Base-by-base conservation (phyloP, 2,888 invertebrate species). In the Pachymerium ferrugineum region DNA sequence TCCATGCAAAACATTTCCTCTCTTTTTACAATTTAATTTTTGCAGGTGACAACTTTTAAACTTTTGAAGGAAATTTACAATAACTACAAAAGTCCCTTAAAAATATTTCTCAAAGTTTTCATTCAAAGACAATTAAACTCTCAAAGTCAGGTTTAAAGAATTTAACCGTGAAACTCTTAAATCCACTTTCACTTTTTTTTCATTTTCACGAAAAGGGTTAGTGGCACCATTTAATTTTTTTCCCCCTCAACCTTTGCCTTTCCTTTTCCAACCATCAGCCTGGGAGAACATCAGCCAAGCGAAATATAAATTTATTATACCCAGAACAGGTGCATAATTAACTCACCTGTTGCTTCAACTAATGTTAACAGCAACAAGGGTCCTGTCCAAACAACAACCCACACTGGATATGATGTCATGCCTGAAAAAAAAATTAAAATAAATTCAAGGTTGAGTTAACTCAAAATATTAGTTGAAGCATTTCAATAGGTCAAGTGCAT, bases 191-290 rank as follows among this genome's bases (percentile, higher is more conserved):
- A n/a, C n/a, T n/a, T n/a, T n/a, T 38, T 54, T 54, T 5, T 16
- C 6, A 54, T 1, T 54, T 10, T 16, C 47, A 6, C 16, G 19
- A 22, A 54, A 54, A 54, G 47, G 47, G 47, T 54, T 54, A 54
- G 47, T 54, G 47, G 47, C 47, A 54, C 47, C 47, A 54, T 22
- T 54, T 54, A 54, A 22, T 54, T 54, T 22, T 54, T 54, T 54
- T 47, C 47, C 6, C 19, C 2, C 22, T 54, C 3, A 3, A 47
- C 22, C 19, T 22, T 54, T 54, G 0, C 22, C 6, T 22, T 54
- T 10, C 47, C 47, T 54, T 22, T 54, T 54, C 22, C 22, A 3
- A n/a, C n/a, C n/a, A n/a, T n/a, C n/a, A n/a, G n/a, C n/a, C 47
- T 19, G 47, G 6, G 16, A 54, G 47, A 19, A 22, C 16, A 54